Evolutionary conservation across 1,140 invertebrate species (phyloP), one percentile per base, ranked within the genome.

Genomic region (Anagrus nilaparvatae): DNA sequence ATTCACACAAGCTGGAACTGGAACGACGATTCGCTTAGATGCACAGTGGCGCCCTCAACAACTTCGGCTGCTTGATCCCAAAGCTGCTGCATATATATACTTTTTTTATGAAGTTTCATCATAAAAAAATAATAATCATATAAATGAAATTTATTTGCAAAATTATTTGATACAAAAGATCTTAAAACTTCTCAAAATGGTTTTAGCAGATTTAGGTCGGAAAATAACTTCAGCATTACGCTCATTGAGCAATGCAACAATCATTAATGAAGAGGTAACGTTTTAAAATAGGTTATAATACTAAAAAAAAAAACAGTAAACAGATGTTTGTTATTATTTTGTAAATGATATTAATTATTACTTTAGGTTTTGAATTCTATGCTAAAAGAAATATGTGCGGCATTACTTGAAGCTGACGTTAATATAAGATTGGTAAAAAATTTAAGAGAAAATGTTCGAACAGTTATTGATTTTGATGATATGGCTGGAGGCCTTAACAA

Each of bases 401-500:
- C 97, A 17, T 73, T 99, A 42, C 71, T 99, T 20, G 95, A 99
- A 76, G 91, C 96, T 56, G 97, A 99, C 81, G 96, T 99, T 18
- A 99, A 99, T 70, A 95, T 99, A 52, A 77, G 82, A 55, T 74
- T 99, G 46, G 96, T 99, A 0, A 97, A 97, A 70, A 82, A 92
- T 64, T 72, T 99, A 9, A 75, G 95, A 50, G 92, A 97, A 74
- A 99, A 98, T 94, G 93, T 99, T n/a, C 79, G 90, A 34, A 77
- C 82, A 32, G 91, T 95, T 43, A 98, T 98, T 69, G 91, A 99
- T 71, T 99, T 99, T 73, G 95, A 99, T 62, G 97, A 99, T 61
- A 99, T 99, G 93, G 94, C 94, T 59, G 94, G 90, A 34, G 97
- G 97, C 14, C 77, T 99, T 18, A 99, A 99, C 65, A 99, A 99